Evolutionary conservation across 2,797 vertebrate species (phyloP).

Genomic region (Eleutherodactylus coqui): DNA sequence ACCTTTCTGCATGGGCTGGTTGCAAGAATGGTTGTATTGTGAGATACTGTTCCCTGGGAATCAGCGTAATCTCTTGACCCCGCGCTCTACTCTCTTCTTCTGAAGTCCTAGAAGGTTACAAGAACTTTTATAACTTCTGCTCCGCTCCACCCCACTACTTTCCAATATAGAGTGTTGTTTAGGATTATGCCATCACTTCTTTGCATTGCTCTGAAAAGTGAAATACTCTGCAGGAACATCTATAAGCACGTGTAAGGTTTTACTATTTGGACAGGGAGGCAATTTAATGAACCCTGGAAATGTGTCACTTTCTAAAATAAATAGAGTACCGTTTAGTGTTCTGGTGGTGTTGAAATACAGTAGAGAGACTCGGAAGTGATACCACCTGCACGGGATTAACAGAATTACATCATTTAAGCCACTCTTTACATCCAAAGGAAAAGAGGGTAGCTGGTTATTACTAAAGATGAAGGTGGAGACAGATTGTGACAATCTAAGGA

Average conservation of each 20-base stretch:
- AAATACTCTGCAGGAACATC: not conserved
- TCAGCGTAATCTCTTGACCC: too few species aligned
- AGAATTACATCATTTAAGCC: not conserved
- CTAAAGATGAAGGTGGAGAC: not conserved
- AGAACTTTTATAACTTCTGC: too few species aligned
- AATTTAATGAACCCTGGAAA: slow-evolving; percentile 11
- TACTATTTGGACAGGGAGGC: not conserved
- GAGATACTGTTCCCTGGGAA: too few species aligned
- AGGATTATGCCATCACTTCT: too few species aligned
- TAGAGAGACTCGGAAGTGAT: slow-evolving; percentile 13
- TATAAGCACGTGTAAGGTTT: not conserved
- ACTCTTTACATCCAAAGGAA: not conserved
- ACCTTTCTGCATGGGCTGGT: too few species aligned
- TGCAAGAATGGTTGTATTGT: too few species aligned
- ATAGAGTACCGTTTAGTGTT: not conserved
- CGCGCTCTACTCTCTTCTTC: too few species aligned
- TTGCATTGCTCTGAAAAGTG: not conserved
- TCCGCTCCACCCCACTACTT: too few species aligned
- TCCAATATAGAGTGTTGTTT: too few species aligned
- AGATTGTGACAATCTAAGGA: not conserved
- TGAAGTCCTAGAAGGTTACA: too few species aligned
- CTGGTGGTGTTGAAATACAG: slow-evolving; percentile 37
- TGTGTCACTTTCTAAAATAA: slow-evolving; percentile 29
- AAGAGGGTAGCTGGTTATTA: not conserved
- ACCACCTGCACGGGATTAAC: slow-evolving; percentile 30